phyloP scores from a whole-genome alignment of 1,140 invertebrate genomes.

The Ladona fulva region DNA sequence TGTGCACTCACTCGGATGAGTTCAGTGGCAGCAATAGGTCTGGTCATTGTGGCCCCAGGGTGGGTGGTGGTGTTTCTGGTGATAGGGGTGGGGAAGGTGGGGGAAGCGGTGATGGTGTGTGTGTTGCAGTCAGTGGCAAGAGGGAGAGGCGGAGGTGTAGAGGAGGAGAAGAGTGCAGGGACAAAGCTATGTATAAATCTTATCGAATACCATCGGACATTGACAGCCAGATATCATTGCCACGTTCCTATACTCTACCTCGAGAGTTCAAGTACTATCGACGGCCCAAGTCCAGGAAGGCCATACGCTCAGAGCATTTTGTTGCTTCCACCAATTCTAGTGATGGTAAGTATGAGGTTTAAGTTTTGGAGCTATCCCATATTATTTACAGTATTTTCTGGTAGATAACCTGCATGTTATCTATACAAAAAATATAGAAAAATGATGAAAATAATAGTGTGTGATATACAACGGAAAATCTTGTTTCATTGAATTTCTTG shows the following conservation, averaged over 20 bases:
- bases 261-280: slow-evolving; percentile 75
- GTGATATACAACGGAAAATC: too few relatives aligned
- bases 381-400: too few relatives aligned
- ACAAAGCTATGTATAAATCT: slow-evolving; percentile 38
- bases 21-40: slow-evolving; percentile 20
- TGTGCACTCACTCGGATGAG: slow-evolving; percentile 20
- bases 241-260: slow-evolving; percentile 72
- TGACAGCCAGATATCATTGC: slow-evolving; percentile 67
- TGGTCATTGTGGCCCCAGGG: slow-evolving; percentile 32
- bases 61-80: slow-evolving; percentile 29
- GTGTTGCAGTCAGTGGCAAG: neutral
- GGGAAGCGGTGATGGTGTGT: slow-evolving; percentile 25
- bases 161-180: slow-evolving; percentile 18
- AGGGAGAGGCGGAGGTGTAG: slow-evolving; percentile 8
- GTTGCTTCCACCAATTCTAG: slow-evolving; percentile 74
- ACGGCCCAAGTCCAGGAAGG: slow-evolving; percentile 43
- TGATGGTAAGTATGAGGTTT: slow-evolving; percentile 62
- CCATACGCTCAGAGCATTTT: slow-evolving; percentile 49
- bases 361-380: too few relatives aligned
- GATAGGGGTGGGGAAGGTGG: neutral
- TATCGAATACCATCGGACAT: slow-evolving; percentile 56
- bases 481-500: too few relatives aligned
- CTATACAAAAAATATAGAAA: too few relatives aligned
- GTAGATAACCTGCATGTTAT: too few relatives aligned
- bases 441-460: too few relatives aligned